Evolutionary conservation across 2,888 invertebrate genomes (phyloP).

Genomic region (Agriotes lineatus): DNA sequence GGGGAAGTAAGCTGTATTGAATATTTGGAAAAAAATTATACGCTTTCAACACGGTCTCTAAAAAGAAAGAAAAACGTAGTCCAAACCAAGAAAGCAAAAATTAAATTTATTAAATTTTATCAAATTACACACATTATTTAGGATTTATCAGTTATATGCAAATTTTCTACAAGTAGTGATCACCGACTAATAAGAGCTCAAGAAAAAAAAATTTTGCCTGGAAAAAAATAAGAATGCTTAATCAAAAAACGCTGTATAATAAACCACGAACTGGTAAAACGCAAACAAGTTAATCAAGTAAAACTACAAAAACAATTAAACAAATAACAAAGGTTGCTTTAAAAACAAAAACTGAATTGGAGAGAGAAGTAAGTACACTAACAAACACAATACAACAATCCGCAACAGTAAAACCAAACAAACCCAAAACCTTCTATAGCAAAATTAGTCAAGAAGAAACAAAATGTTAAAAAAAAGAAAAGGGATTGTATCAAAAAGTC

Average conservation of each 20-base stretch:
- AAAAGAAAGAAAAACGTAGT: not conserved
- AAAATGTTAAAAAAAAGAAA: not conserved
- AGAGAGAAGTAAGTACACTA: no score
- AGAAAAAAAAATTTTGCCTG: not conserved
- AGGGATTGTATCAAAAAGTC: not conserved
- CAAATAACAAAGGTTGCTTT: no score
- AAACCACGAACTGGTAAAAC: no score
- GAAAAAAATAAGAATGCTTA: not conserved
- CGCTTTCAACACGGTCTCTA: not conserved
- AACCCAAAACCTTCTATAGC: not conserved
- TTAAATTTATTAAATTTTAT: not conserved
- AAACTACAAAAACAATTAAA: no score
- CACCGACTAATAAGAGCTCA: no score
- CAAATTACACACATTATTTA: not conserved
- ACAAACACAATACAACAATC: no score
- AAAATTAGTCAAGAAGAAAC: not conserved
- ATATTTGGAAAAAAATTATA: not conserved
- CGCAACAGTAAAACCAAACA: not conserved
- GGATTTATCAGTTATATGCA: not conserved
- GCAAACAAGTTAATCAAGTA: no score
- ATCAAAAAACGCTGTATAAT: no score
- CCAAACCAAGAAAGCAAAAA: no score
- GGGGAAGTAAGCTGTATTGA: not conserved
- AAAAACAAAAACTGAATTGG: no score
- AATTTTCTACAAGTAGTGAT: not conserved